Percentiles rank a stretch among this genome's conserved stretches.
Conservation (phyloP, 2,113 vertebrate genomes). For the Istiophorus platypterus region DNA sequence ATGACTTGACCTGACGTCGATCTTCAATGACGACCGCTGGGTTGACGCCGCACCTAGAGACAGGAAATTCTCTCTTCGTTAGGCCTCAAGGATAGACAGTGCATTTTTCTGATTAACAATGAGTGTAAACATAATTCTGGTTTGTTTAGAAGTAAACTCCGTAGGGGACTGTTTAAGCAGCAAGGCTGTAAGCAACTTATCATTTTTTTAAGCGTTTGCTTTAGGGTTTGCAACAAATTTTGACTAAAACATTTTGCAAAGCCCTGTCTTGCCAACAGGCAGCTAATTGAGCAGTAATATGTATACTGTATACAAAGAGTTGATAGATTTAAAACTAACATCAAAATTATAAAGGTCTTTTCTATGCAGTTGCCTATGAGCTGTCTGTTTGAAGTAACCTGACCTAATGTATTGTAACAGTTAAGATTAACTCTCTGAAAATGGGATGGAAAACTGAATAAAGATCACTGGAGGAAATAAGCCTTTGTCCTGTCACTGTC, state of each 20-base stretch:
- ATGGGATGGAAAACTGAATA: neutral
- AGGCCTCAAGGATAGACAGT: neutral
- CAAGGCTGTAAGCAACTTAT: neutral
- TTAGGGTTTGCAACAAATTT: neutral
- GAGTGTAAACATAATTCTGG: neutral
- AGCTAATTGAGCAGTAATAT: neutral
- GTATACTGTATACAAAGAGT: neutral
- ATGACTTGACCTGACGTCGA: too few species aligned
- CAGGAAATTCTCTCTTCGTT: neutral
- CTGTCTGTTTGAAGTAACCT: neutral
- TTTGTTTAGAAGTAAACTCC: neutral
- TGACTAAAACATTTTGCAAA: neutral
- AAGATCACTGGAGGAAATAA: neutral
- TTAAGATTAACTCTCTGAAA: constrained; percentile 1
- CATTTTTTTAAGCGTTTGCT: neutral
- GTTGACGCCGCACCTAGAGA: too few species aligned
- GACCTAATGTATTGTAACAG: neutral
- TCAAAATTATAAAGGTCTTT: too few species aligned
- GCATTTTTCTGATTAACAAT: neutral
- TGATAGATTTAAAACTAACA: too few species aligned
- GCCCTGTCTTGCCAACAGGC: neutral
- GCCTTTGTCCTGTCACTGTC: neutral
- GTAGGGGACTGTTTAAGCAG: neutral
- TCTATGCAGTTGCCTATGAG: too few species aligned
- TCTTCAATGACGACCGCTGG: too few species aligned